Evolutionary conservation across 2,797 vertebrate genomes (phyloP).

Genomic region (Loriculus beryllinus): DNA sequence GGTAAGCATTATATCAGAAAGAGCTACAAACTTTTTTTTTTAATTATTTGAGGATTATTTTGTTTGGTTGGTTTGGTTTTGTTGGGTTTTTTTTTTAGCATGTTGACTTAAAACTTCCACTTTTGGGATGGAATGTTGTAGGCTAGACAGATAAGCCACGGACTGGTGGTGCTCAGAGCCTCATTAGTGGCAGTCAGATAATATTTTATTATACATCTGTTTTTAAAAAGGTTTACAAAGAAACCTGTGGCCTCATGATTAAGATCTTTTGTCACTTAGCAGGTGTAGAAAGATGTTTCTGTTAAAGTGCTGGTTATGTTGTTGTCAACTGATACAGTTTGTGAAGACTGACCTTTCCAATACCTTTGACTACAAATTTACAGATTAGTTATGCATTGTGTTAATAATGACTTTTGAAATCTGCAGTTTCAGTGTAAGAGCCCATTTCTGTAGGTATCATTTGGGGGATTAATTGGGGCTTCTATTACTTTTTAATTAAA

Average conservation of each 20-base stretch:
- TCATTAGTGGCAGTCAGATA: background rate
- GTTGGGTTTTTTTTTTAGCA: background rate
- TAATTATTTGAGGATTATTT: background rate
- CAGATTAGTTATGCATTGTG: background rate
- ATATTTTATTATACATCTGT: background rate
- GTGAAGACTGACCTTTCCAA: background rate
- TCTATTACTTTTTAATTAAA: background rate
- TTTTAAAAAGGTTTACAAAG: background rate
- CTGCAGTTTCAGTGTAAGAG: background rate
- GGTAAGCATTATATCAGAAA: background rate
- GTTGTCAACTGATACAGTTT: background rate
- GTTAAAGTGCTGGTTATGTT: background rate
- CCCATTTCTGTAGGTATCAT: background rate
- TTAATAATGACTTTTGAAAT: background rate
- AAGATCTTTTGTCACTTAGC: background rate
- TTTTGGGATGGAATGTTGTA: background rate
- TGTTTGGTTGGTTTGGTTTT: background rate
- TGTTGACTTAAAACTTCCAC: background rate
- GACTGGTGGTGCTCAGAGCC: background rate
- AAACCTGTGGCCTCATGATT: background rate
- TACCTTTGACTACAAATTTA: background rate
- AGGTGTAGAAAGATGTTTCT: background rate
- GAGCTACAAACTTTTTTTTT: background rate
- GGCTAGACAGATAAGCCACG: background rate
- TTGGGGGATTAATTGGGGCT: background rate